phyloP scores from a whole-genome alignment of 2,797 vertebrate species.

The Poecilia gillii region DNA sequence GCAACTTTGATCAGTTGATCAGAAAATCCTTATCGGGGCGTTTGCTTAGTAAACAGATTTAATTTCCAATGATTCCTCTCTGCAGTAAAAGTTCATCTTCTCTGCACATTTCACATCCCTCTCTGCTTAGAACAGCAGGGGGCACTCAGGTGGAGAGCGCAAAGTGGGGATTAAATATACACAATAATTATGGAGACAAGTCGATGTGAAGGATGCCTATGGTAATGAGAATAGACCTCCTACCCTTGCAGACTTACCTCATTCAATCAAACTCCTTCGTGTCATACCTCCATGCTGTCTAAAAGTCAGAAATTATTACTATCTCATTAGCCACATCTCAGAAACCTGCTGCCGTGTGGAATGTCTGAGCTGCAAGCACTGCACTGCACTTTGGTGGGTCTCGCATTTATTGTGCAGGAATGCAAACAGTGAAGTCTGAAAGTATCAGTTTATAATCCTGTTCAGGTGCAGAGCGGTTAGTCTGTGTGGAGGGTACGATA shows the following conservation, averaged over 20 bases:
- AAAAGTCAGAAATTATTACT: conserved; percentile 55
- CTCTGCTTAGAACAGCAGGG: conserved; percentile 15
- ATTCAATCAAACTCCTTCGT: conserved; percentile 54
- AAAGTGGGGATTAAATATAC: conserved; percentile 60
- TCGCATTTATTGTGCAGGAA: conserved; percentile 1
- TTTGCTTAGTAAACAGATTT: conserved; percentile 21
- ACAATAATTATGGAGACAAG: conserved; percentile 56
- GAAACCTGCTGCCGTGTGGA: conserved; percentile 26
- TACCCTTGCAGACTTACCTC: conserved; percentile 60
- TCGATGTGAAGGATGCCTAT: conserved; percentile 54
- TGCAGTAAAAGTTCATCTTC: conserved; percentile 12
- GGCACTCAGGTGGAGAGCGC: conserved; percentile 50
- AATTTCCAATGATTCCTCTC: conserved; percentile 23
- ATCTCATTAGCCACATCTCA: conserved; percentile 34
- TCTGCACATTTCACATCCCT: conserved; percentile 34
- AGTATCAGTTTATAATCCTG: neutral
- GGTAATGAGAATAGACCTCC: conserved; percentile 71
- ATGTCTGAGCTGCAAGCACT: conserved; percentile 17
- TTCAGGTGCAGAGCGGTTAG: neutral
- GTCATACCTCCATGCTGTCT: conserved; percentile 40
- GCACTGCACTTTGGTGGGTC: conserved; percentile 7
- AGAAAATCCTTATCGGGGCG: neutral
- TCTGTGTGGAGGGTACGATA: conserved; percentile 9
- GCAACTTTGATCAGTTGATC: neutral
- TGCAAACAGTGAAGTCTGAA: conserved; percentile 1